Base-by-base conservation (phyloP, 1,140 invertebrate genomes). In the Drosophila nebulosa region DNA sequence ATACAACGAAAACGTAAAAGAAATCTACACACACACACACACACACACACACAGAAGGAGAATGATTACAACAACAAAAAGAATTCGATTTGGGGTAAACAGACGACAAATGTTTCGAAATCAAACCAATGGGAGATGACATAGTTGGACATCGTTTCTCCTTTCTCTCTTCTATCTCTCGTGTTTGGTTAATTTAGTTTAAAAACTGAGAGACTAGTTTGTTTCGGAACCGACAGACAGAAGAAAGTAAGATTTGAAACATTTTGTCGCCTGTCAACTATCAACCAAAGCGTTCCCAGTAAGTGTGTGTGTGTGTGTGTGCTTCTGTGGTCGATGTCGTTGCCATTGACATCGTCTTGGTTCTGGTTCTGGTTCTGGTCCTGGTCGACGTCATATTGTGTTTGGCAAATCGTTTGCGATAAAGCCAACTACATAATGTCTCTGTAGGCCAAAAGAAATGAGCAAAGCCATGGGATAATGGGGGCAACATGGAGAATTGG, bases 351-450 rank as follows among this genome's bases (percentile, higher is more conserved):
- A 74, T 64, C 64, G 46, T 51, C 51, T 42, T 63, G 57, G 69
- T 53, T 36, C 51, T 71, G 71, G 64, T 52, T n/a, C n/a, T n/a
- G n/a, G n/a, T n/a, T n/a, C n/a, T n/a, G n/a, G 69, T 53, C 50
- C 51, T 71, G 71, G 64, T 52, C 72, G 79, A 62, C 81, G 81
- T 88, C 78, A 78, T 88, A 86, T 88, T 75, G 83, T 85, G 78
- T 81, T 88, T 78, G 83, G 81, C 74, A 86, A 88, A 86, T 88
- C 83, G 81, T 78, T 80, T 81, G 81, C 81, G 83, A 86, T 86
- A 86, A 86, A 86, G 81, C 78, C 81, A 86, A 86, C 80, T 84
- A 79, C 79, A 85, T 85, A 86, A 88, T 86, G 83, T 86, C 78
- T 84, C 73, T 74, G 72, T 86, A 80, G 76, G 77, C 77, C 69